Base-by-base conservation (phyloP, 2,888 invertebrate species). In the Microchrysa polita region DNA sequence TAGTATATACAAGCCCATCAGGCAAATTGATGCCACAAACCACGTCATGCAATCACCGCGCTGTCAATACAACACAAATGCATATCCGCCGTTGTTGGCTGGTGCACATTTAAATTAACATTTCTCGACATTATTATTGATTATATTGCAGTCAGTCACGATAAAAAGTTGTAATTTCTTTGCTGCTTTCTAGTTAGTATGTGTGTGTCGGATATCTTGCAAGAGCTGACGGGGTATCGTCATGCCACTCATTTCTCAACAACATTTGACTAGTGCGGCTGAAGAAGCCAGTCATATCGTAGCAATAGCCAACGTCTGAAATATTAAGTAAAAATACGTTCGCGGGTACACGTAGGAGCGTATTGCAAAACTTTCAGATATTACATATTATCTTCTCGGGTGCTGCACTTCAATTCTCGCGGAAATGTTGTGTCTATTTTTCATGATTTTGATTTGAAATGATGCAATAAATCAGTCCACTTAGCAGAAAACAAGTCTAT, bases 81-180 rank as follows among this genome's bases (percentile, higher is more conserved):
- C 65, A 65, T 18, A 65, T 65, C 65, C 65, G 48, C 48, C 12
- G 65, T 65, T 65, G 65, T 44, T 34, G n/a, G 65, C 44, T 42
- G 48, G 27, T 7, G 65, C 65, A 48, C 65, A 48, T 65, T 65
- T 65, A 65, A 65, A 65, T 65, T 65, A 65, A 65, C 65, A 65
- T 65, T 65, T 65, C 65, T 48, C 65, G 65, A 65, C 42, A 20
- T 65, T 65, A 65, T 65, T 65, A 65, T 65, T 65, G 65, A 65
- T 65, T 65, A 65, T 65, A 65, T 65, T 65, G 65, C 65, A 65
- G 65, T 65, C 65, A 65, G 65, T 65, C 65, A 65, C 65, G 65
- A 65, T 48, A 65, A 65, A 65, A 65, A 44, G 65, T 20, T 48
- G 44, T 65, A 65, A 65, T 65, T 65, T 48, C 65, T 65, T 14